phyloP scores from a whole-genome alignment of 2,113 vertebrate genomes.

The Tor tambroides region DNA sequence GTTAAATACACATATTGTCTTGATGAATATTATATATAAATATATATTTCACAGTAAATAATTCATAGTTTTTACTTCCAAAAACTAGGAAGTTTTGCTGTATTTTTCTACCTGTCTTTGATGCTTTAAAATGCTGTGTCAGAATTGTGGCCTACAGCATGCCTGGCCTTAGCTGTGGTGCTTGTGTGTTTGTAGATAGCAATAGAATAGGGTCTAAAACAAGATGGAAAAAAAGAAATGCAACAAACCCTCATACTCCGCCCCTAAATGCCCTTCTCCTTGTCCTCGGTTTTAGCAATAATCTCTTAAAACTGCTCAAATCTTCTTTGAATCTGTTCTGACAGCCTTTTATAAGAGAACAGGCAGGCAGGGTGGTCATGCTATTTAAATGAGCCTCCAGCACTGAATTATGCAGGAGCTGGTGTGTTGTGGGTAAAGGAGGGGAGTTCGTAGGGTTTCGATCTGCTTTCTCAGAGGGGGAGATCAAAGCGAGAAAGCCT shows the following conservation, averaged over 20 bases:
- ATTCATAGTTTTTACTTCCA: not conserved
- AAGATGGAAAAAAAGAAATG: not conserved
- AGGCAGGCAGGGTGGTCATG: slow-evolving; percentile 13
- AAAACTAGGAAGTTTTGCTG: not conserved
- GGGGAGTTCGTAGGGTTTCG: slow-evolving; percentile 8
- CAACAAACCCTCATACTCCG: not conserved
- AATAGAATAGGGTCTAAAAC: not conserved
- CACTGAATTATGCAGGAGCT: slow-evolving; percentile 48
- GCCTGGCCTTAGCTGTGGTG: not conserved
- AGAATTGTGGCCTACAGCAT: not conserved
- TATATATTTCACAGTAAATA: not conserved
- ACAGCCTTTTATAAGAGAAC: slow-evolving; percentile 22
- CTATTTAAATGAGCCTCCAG: slow-evolving; percentile 38
- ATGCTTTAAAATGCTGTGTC: not conserved
- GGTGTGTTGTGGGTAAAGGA: not conserved
- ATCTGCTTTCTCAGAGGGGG: slow-evolving; percentile 39
- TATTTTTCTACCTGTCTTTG: not conserved
- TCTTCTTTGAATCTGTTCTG: not conserved
- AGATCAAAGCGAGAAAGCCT: slow-evolving; percentile 46
- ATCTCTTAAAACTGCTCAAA: slow-evolving; percentile 10
- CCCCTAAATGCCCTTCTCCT: not conserved
- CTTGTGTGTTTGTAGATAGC: not conserved
- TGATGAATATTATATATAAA: not conserved
- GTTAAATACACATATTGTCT: not conserved
- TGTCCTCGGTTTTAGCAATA: not conserved